phyloP scores from a whole-genome alignment of 2,113 vertebrate genomes.

The Balaeniceps rex region DNA sequence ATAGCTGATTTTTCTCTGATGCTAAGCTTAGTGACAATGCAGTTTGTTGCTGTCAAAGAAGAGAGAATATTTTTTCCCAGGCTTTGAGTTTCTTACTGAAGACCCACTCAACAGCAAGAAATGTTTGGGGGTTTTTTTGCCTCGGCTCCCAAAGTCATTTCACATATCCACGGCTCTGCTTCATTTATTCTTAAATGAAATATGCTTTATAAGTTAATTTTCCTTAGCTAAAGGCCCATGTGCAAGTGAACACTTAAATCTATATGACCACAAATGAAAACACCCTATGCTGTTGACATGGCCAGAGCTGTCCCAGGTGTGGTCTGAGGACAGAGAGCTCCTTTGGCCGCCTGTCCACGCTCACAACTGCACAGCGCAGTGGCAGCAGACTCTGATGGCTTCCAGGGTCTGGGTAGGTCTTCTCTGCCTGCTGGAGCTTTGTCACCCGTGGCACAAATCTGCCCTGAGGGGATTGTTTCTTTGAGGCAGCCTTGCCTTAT shows the following conservation, averaged over 20 bases:
- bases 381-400: not conserved
- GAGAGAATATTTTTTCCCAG: not conserved
- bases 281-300: not conserved
- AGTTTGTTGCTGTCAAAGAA: not conserved
- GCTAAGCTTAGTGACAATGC: not conserved
- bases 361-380: not conserved
- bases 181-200: not conserved
- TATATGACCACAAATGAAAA: not conserved
- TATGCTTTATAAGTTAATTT: not conserved
- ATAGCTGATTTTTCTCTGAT: not conserved
- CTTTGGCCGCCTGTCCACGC: rapidly evolving
- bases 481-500: not conserved
- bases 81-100: not conserved
- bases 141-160: not conserved
- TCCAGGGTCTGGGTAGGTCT: not conserved
- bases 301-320: not conserved
- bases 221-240: not conserved
- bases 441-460: not conserved
- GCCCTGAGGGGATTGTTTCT: not conserved
- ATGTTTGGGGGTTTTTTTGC: not conserved
- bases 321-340: not conserved
- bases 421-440: not conserved
- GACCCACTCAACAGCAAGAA: not conserved
- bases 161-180: not conserved
- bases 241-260: not conserved